Percentiles rank a stretch among this genome's conserved stretches.
phyloP scores from a whole-genome alignment of 1,140 invertebrate species.

The Aphaenogaster rudis region DNA sequence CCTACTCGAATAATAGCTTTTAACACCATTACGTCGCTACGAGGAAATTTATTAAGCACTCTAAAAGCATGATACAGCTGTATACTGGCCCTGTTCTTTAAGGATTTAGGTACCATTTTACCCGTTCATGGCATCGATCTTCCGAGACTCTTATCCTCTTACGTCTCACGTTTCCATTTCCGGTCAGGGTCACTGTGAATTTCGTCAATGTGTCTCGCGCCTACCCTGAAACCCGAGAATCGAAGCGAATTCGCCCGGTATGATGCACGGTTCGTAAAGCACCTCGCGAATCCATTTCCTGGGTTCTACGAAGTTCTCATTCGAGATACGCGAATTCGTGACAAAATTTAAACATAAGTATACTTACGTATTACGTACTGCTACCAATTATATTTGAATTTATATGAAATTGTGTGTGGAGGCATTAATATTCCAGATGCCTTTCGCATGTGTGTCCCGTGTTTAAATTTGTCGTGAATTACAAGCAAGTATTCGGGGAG shows the following conservation, averaged over 20 bases:
- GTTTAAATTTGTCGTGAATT: constrained; percentile 19
- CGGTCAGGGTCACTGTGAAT: constrained; percentile 58
- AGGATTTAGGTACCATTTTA: constrained; percentile 48
- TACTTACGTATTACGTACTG: not conserved
- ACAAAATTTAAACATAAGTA: constrained; percentile 41
- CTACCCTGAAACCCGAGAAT: constrained; percentile 70
- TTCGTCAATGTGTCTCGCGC: constrained; percentile 34
- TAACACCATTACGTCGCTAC: not conserved
- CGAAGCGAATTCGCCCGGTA: constrained; percentile 59
- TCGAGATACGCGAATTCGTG: constrained; percentile 4
- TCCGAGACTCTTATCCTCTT: not conserved
- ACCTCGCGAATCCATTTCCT: constrained; percentile 23
- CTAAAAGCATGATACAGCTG: not conserved
- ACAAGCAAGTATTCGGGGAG: not conserved
- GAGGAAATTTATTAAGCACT: constrained; percentile 42
- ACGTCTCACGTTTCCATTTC: constrained; percentile 74
- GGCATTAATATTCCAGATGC: not conserved
- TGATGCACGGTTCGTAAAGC: constrained; percentile 53
- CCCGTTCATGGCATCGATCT: constrained; percentile 27
- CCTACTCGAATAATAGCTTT: not conserved
- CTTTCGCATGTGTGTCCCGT: not conserved
- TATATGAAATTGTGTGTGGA: not conserved
- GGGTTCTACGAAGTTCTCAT: constrained; percentile 3
- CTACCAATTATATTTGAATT: not conserved
- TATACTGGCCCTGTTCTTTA: constrained; percentile 26